Evolutionary conservation across 2,888 invertebrate genomes (phyloP), one percentile per base, ranked within the genome.

Genomic region (Dasysyrphus tricinctus): DNA sequence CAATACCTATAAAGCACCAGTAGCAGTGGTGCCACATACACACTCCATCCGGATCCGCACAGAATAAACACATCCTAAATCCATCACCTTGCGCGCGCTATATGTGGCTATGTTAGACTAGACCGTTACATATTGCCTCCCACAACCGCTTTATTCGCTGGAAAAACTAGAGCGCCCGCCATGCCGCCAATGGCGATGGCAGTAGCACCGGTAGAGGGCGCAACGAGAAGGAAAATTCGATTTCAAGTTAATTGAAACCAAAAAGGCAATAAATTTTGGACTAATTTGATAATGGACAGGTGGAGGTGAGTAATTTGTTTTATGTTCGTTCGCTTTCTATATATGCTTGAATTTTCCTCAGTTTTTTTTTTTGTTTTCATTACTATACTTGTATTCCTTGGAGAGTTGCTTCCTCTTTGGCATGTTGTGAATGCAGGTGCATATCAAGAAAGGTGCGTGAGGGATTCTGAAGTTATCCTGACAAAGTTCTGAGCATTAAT

Each of bases 221-320:
- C 73, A 80, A 73, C 73, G 77, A 74, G 74, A 74, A 72, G 54
- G 70, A 79, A 86, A 86, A 82, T 82, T 82, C 78, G 82, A 86
- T 86, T 86, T 81, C 86, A 82, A 79, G 65, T 82, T 86, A 86
- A 86, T 86, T 86, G 86, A 86, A 86, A 86, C 81, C 78, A 86
- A 86, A 86, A 86, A 82, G 82, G 86, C 86, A 86, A 86, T 86
- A 86, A 82, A 86, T 86, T 86, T 79, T 75, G 74, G 82, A 75
- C 82, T 86, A 86, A 86, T 82, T 86, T 82, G 82, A 82, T 86
- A 86, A 86, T 86, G 86, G 81, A 82, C 86, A 86, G 86, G 82
- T 86, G 78, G 72, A 86, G 82, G 86, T 82, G 86, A 86, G 86
- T 79, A 86, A 82, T 86, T 86, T 82, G 78, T 79, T 86, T 75